These are phyloP conservation scores for Limnothrissa miodon DNA, from an alignment of 2,113 vertebrate species.

Conservation along the genomic window DNA sequence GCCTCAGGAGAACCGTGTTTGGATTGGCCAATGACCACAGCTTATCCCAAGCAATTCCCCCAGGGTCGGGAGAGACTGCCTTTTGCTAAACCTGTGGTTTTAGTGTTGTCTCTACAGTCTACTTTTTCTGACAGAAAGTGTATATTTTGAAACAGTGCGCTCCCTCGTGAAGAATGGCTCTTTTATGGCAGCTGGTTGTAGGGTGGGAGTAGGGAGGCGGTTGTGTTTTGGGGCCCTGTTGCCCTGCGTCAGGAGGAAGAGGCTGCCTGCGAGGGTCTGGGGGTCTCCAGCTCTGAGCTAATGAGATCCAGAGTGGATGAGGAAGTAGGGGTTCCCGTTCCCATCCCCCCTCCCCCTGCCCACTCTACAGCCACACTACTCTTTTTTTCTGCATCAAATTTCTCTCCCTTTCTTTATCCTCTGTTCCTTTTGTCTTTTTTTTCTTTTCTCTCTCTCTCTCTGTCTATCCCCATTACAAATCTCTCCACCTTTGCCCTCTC, in stretches of 20 bases:
- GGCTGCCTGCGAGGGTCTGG: background rate
- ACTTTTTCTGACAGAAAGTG: background rate
- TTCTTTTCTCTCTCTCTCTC: background rate
- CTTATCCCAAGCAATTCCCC: background rate
- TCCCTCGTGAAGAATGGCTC: background rate
- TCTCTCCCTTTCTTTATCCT: background rate
- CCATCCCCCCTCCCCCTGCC: conserved; percentile 6
- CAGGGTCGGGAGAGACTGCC: background rate
- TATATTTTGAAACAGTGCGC: conserved; percentile 6
- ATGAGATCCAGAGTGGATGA: conserved; percentile 66
- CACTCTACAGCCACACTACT: background rate
- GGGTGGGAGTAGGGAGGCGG: background rate
- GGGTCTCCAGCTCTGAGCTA: conserved; percentile 37
- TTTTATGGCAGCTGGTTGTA: background rate
- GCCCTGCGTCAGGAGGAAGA: background rate
- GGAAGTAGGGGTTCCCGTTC: conserved; percentile 21
- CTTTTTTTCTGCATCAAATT: background rate
- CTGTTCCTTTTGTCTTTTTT: background rate
- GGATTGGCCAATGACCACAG: background rate
- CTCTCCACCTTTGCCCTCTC: background rate
- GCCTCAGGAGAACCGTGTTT: background rate
- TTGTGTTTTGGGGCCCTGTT: background rate
- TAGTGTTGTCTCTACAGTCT: conserved; percentile 1
- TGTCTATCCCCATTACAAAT: conserved; percentile 8
- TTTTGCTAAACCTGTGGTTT: background rate